Conservation (phyloP, 1,140 invertebrate species). For the Triops cancriformis region DNA sequence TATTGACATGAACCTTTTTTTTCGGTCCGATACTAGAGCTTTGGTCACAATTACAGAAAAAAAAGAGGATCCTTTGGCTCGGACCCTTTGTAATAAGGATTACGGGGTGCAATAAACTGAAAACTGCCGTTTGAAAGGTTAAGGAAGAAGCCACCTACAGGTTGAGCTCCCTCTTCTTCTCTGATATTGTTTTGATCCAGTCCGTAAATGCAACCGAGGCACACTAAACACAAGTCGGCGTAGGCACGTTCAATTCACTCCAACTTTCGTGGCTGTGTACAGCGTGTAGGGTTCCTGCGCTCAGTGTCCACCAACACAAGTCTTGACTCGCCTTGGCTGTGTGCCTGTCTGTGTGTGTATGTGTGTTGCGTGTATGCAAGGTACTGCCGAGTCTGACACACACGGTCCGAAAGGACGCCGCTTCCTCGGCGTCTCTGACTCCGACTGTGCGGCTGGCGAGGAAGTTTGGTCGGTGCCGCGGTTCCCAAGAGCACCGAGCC, state of each 20-base stretch:
- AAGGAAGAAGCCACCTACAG: background rate
- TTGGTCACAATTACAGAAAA: background rate
- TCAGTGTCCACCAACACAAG: background rate
- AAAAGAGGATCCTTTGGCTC: background rate
- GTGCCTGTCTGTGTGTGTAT: background rate
- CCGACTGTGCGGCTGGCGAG: background rate
- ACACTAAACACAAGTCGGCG: background rate
- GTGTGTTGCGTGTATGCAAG: constrained; percentile 12
- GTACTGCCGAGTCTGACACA: background rate
- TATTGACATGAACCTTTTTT: background rate
- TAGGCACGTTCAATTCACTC: background rate
- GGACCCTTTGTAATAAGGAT: background rate
- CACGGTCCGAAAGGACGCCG: constrained; percentile 7
- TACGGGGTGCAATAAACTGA: background rate
- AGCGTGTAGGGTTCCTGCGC: no score
- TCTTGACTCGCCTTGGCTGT: background rate
- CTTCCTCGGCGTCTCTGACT: constrained; percentile 12
- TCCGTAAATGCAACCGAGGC: background rate
- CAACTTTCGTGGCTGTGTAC: background rate
- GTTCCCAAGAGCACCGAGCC: background rate
- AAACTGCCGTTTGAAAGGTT: background rate
- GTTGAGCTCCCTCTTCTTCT: background rate
- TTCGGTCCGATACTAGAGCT: background rate
- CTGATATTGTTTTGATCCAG: background rate
- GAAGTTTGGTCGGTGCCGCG: background rate